Evolutionary conservation across 2,888 invertebrate genomes (phyloP), one percentile per base, ranked within the genome.

Genomic region (Malthinus flaveolus): DNA sequence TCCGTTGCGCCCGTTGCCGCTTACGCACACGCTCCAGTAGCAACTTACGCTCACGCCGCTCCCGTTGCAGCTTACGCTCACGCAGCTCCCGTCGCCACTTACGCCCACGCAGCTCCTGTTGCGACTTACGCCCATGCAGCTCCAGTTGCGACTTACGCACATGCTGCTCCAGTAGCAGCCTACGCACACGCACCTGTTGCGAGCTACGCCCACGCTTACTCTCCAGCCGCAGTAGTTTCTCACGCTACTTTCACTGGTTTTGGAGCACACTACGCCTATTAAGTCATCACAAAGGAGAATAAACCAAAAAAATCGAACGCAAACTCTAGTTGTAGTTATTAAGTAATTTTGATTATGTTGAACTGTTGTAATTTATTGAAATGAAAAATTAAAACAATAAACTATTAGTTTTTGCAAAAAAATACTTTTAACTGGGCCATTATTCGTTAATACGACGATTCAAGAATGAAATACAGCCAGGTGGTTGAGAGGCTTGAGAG

Each of bases 171-270:
- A 64, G 74, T 78, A 12, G 76, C 77, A 35, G 68, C 63, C 69
- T 67, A 73, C 61, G 68, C 73, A 52, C 68, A 70, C 53, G 71
- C 69, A 53, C 75, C 76, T 35, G 68, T 73, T 9, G 73, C 72
- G 15, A 61, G 72, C 52, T 67, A 68, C 37, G 68, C 71, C 34
- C 61, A 66, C 63, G 71, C 73, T 10, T 85, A 85, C 77, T 81
- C 82, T 32, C 85, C 87, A 36, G 84, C 85, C 34, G 83, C 85
- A 65, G 83, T 82, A 56, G 86, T 86, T 36, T 84, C 87, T 58
- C 87, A 87, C 74, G 83, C 85, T 61, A 78, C 83, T 67, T 88
- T 87, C 81, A 82, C 80, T 66, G 87, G 87, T 59, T 81, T 85
- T 56, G 84, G 84, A 66, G 82, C 84, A 64, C 82, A 83, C 66